Evolutionary conservation across 2,797 vertebrate genomes (phyloP), one percentile per base, ranked within the genome.

Genomic region (Heteromormyrus szaboi): DNA sequence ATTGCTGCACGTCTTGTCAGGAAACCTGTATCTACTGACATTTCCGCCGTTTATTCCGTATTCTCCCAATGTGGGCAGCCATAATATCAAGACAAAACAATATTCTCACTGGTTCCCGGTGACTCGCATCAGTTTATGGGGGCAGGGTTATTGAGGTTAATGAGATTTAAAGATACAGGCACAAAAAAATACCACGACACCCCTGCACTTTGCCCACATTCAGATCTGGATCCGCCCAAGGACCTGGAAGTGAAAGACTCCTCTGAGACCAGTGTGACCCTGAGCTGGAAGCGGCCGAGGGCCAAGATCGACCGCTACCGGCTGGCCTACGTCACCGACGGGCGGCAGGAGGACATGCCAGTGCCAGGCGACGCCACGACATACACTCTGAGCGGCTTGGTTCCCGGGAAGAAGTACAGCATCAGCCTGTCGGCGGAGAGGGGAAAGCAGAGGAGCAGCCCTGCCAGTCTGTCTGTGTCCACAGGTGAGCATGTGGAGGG

Each of bases 151-250:
- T 50, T 50, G 19, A 25, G 12, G 41, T 11, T 22, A 50, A 50
- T 84, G 22, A 85, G 46, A 81, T 46, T 81, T 85, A 17, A 48
- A 12, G n/a, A n/a, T 48, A 51, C 4, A 29, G n/a, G n/a, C 46
- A 85, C 11, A 29, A 29, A 48, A 85, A 85, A 22, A 2, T 59
- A 51, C 53, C 53, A 53, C 6, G 2, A 59, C 51, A 4, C 17
- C 19, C 22, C 56, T 41, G 1, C 37, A 50, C 62, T 76, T 46
- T 72, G 2, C 50, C 41, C 41, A 19, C 44, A 1, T 22, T 83
- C 83, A 99, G 98, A 98, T 46, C 92, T 99, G 0, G 98, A 99
- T 37, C 93, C 96, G 17, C 98, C 98, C 51, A 97, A 91, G 91
- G 95, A 96, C 51, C 91, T 99, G 83, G 93, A 94, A 53, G 92